These are phyloP conservation scores for Tridacna gigas DNA, from an alignment of 2,888 invertebrate genomes.

Conservation along the genomic window DNA sequence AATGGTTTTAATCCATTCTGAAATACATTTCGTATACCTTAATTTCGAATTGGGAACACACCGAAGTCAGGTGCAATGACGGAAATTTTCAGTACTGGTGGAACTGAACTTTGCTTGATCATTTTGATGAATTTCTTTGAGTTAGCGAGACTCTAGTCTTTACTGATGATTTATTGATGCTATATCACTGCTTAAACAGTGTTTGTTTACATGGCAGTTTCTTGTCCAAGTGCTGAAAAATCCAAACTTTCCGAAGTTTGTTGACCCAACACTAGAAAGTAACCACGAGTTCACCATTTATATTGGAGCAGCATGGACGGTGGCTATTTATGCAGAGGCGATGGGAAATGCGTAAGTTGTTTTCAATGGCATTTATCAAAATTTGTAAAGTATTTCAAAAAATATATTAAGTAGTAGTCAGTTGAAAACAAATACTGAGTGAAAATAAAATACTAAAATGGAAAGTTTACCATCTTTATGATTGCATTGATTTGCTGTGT, in stretches of 20 bases:
- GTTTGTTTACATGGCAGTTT: conserved; percentile 9
- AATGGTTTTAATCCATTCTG: no score
- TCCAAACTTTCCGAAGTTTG: conserved; percentile 4
- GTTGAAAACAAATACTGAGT: no score
- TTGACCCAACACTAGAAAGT: conserved; percentile 8
- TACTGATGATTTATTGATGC: background rate
- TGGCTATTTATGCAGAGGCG: conserved; percentile 6
- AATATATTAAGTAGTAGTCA: no score
- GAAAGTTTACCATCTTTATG: no score
- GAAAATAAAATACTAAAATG: no score
- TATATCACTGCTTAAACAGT: conserved; percentile 8
- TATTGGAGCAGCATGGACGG: conserved; percentile 1
- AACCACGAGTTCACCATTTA: conserved; percentile 18
- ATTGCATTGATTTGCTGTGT: no score
- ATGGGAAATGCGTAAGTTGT: conserved; percentile 16
- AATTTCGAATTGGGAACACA: no score
- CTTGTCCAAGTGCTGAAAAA: conserved; percentile 22
- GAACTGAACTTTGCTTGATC: no score
- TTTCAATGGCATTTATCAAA: background rate
- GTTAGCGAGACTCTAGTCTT: background rate
- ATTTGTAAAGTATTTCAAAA: no score
- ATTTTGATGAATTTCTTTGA: background rate
- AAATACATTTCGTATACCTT: no score
- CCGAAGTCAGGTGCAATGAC: no score
- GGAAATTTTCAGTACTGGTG: no score